Percentiles rank a stretch among this genome's conserved stretches.
These are phyloP conservation scores for Fregata magnificens DNA, from an alignment of 2,113 vertebrate species.

Conservation along the genomic window DNA sequence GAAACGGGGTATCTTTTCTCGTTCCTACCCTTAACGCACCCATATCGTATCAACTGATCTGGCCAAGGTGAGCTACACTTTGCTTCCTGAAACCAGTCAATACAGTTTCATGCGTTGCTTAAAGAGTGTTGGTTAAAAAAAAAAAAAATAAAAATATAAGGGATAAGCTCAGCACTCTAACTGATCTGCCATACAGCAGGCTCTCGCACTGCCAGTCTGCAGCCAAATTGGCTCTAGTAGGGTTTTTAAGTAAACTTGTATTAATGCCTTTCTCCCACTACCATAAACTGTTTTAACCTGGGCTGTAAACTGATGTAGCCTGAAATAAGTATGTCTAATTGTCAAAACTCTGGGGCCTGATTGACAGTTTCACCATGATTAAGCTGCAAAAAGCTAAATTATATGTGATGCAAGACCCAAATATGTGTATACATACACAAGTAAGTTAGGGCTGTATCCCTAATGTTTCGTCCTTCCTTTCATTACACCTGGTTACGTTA, in stretches of 20 bases:
- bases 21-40: neutral
- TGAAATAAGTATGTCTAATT: neutral
- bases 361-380: constrained; percentile 45
- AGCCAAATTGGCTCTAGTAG: constrained; percentile 22
- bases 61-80: neutral
- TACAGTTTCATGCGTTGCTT: neutral
- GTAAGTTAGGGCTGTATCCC: constrained; percentile 51
- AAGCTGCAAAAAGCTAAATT: neutral
- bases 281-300: neutral
- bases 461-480: constrained; percentile 64
- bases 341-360: constrained; percentile 23
- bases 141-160: neutral
- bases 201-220: constrained; percentile 52
- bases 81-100: constrained; percentile 2
- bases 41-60: neutral
- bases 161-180: neutral
- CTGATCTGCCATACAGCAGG: constrained; percentile 29
- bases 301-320: constrained; percentile 34
- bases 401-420: neutral
- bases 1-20: neutral
- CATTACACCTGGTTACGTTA: constrained; percentile 77
- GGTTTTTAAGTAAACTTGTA: neutral
- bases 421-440: constrained; percentile 5
- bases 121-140: neutral
- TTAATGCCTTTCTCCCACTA: constrained; percentile 55